Percentiles rank a stretch among this genome's conserved stretches.
phyloP scores from a whole-genome alignment of 1,140 invertebrate species.

The Zaprionus camerounensis region DNA sequence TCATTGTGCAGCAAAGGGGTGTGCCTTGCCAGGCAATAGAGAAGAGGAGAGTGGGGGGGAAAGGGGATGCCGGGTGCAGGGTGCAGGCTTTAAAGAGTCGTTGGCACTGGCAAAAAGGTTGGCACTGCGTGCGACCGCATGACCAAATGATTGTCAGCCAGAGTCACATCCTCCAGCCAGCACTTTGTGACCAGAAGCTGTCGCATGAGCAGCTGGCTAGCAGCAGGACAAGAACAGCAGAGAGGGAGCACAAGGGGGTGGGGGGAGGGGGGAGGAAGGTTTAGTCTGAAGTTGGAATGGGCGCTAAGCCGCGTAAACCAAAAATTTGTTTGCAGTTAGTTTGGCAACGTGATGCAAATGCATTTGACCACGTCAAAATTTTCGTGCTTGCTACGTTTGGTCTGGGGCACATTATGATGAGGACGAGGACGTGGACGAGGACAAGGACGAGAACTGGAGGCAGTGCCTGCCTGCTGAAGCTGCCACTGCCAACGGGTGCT shows the following conservation, averaged over 20 bases:
- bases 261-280: not conserved
- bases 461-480: not conserved
- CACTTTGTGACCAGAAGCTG: constrained; percentile 39
- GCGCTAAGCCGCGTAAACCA: constrained; percentile 45
- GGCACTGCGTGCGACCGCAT: constrained; percentile 17
- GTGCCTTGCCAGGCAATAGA: not conserved
- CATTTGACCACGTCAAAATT: constrained; percentile 67
- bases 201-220: constrained; percentile 20
- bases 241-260: not conserved
- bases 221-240: not conserved
- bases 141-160: constrained; percentile 36
- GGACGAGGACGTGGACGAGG: not conserved
- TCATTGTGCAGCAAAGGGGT: not conserved
- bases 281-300: not conserved
- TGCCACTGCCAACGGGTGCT: not conserved
- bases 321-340: constrained; percentile 64
- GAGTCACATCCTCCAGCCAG: constrained; percentile 24
- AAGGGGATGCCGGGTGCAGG: not conserved
- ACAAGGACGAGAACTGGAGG: too few relatives aligned
- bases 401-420: constrained; percentile 20
- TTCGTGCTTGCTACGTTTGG: constrained; percentile 31
- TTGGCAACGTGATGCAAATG: constrained; percentile 60
- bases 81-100: not conserved
- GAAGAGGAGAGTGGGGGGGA: not conserved
- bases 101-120: not conserved